Evolutionary conservation across 2,113 vertebrate species (phyloP).

Genomic region (Centrocercus urophasianus): DNA sequence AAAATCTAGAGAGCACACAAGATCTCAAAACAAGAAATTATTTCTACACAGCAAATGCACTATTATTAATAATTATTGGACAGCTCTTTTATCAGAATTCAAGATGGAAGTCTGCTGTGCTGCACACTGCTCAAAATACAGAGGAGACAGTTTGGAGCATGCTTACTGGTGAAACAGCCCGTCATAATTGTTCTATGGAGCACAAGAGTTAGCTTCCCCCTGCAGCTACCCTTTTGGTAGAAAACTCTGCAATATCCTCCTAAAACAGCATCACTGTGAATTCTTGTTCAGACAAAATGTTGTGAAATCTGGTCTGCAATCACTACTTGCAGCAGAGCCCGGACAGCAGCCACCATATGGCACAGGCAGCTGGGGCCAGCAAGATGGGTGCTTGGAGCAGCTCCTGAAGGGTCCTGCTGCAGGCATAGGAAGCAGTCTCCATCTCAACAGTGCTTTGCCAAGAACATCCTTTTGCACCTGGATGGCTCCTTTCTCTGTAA

Average conservation of each 20-base stretch:
- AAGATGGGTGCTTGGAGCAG: neutral
- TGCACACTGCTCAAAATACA: rapidly evolving
- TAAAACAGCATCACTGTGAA: neutral
- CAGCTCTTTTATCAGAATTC: neutral
- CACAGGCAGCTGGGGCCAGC: neutral
- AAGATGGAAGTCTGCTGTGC: neutral
- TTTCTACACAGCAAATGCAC: neutral
- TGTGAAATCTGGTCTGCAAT: neutral
- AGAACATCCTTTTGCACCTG: neutral
- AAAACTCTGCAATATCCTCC: neutral
- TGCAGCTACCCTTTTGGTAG: neutral
- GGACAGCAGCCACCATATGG: neutral
- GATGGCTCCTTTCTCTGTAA: neutral
- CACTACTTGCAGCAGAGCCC: too few relatives aligned
- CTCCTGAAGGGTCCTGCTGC: neutral
- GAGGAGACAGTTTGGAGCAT: neutral
- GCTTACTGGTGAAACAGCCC: neutral
- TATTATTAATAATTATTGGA: neutral
- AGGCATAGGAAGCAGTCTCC: neutral
- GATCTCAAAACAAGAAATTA: neutral
- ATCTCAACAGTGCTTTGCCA: rapidly evolving
- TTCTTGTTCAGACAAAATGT: rapidly evolving
- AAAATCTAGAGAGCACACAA: neutral
- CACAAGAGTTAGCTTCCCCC: neutral
- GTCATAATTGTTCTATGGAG: neutral